These are phyloP conservation scores for Habrosyne pyritoides DNA, from an alignment of 2,888 invertebrate genomes.

Conservation along the genomic window DNA sequence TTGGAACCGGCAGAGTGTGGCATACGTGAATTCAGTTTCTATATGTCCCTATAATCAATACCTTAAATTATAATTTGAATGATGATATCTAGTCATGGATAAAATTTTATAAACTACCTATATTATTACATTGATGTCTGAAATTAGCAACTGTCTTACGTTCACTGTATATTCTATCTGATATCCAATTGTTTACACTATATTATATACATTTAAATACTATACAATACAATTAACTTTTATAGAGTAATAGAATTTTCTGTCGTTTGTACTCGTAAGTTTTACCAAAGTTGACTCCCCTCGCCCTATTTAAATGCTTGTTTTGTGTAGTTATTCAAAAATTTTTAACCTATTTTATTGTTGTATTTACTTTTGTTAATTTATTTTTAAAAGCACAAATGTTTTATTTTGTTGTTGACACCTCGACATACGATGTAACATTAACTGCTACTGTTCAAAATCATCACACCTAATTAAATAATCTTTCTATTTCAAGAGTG, in stretches of 20 bases:
- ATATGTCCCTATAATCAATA: slow-evolving; percentile 8
- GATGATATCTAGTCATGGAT: slow-evolving; percentile 62
- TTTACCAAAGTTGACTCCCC: slow-evolving; percentile 51
- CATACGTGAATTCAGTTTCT: not conserved
- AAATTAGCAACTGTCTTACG: slow-evolving; percentile 29
- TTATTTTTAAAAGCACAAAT: slow-evolving; percentile 81
- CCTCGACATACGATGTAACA: slow-evolving; percentile 72
- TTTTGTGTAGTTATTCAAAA: slow-evolving; percentile 55
- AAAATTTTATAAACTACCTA: slow-evolving; percentile 42
- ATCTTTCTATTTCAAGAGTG: slow-evolving; percentile 67
- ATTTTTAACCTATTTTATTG: slow-evolving; percentile 67
- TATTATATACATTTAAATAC: slow-evolving; percentile 25
- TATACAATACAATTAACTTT: slow-evolving; percentile 27
- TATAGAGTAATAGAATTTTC: slow-evolving; percentile 1
- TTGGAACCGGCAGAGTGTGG: not conserved
- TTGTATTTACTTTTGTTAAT: slow-evolving; percentile 81
- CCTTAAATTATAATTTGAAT: slow-evolving; percentile 16
- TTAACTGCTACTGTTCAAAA: slow-evolving; percentile 78
- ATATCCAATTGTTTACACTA: slow-evolving; percentile 10
- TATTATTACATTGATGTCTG: slow-evolving; percentile 50
- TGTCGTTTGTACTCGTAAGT: slow-evolving; percentile 25
- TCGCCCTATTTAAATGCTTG: slow-evolving; percentile 76
- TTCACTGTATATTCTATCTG: slow-evolving; percentile 16
- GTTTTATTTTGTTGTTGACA: slow-evolving; percentile 81
- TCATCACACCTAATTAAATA: slow-evolving; percentile 82